Conservation (phyloP, 2,888 invertebrate species). For the Rutpela maculata region DNA sequence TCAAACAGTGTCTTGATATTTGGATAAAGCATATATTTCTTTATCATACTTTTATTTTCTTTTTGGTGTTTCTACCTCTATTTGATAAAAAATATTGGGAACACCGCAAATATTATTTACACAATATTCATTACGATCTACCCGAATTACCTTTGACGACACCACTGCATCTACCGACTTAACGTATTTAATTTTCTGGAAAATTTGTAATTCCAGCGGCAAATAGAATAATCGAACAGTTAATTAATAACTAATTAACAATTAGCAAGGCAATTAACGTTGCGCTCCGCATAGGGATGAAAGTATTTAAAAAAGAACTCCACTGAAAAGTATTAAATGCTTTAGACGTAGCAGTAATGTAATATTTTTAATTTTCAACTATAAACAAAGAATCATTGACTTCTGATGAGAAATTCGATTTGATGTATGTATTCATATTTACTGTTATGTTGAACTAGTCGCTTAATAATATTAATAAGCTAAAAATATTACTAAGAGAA, state of each 20-base stretch:
- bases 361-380: constrained; percentile 10
- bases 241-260: constrained; percentile 27
- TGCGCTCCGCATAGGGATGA: not conserved
- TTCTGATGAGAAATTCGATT: no score
- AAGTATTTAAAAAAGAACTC: constrained; percentile 3
- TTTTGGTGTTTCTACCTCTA: no score
- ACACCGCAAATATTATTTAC: no score
- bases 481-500: no score
- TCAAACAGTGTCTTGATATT: no score
- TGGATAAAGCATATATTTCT: no score
- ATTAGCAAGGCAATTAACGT: constrained; percentile 3
- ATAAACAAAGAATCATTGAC: not conserved
- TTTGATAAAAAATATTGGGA: no score
- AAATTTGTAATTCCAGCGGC: not conserved
- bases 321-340: constrained; percentile 1
- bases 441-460: no score
- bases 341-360: not conserved
- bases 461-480: no score
- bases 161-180: not conserved
- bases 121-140: no score
- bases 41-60: no score
- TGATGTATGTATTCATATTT: no score
- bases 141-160: not conserved
- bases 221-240: constrained; percentile 12
- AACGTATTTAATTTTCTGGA: not conserved